Evolutionary conservation across 35 echinoderm and acorn worm species (phyloP).

Genomic region (Antedon bifida): DNA sequence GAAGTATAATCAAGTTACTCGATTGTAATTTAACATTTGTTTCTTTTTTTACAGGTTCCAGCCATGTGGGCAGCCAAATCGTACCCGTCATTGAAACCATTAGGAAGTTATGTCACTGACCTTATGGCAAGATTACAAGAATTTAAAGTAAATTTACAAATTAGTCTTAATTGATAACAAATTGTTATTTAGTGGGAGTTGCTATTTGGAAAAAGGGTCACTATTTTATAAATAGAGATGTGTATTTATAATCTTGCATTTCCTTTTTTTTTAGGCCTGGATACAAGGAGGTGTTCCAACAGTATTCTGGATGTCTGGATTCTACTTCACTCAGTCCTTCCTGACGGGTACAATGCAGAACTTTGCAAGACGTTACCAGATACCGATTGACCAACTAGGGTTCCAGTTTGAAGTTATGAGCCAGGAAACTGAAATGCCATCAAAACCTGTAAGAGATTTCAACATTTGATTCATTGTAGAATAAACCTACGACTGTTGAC

Average conservation of each 20-base stretch:
- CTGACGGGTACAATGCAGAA: constrained; percentile 97
- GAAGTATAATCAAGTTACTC: no score
- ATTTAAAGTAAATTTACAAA: constrained; percentile 46
- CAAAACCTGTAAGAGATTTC: constrained; percentile 56
- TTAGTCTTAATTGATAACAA: no score
- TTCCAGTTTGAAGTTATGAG: constrained; percentile 77
- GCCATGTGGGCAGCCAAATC: constrained; percentile 97
- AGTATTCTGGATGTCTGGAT: constrained; percentile 93
- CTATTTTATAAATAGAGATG: no score
- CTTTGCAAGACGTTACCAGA: constrained; percentile 73
- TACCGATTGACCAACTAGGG: constrained; percentile 81
- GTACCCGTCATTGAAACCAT: constrained; percentile 90
- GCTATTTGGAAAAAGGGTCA: no score
- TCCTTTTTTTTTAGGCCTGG: constrained; percentile 84
- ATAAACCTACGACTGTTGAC: neutral
- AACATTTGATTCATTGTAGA: neutral
- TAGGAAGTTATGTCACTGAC: constrained; percentile 92
- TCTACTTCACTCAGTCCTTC: constrained; percentile 97
- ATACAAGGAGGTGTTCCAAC: constrained; percentile 57
- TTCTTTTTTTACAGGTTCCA: constrained; percentile 45
- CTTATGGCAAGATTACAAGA: constrained; percentile 85
- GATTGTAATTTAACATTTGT: no score
- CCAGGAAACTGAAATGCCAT: constrained; percentile 46
- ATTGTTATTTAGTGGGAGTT: no score
- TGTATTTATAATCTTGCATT: no score